Evolutionary conservation across 1,140 invertebrate genomes (phyloP), one percentile per base, ranked within the genome.

Genomic region (Charaxes varanes): DNA sequence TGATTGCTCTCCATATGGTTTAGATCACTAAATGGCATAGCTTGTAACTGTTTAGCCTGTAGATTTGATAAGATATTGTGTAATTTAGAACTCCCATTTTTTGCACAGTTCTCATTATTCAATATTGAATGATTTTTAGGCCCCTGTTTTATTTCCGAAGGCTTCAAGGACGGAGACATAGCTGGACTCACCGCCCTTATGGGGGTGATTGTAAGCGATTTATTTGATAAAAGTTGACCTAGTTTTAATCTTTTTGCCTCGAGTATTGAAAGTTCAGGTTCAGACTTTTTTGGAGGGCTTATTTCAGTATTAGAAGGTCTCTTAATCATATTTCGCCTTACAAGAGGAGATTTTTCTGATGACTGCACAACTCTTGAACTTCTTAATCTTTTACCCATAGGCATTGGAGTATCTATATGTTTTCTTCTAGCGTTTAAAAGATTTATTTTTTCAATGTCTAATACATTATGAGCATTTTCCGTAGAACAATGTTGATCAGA

Each of bases 21-120:
- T 16, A 70, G 43, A 37, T 70, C 67, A 59, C 56, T 78, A n/a
- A 69, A 61, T 10, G 62, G 45, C 32, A 76, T 41, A 10, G 54
- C 49, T 52, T 82, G 74, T 13, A 69, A 59, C 41, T 82, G 69
- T 58, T 80, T 78, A 11, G 68, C 59, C 59, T 82, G 77, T 38
- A 84, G 66, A 56, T 73, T 78, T 14, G 73, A 72, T 18, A 85
- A 48, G 47, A 85, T 84, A 53, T 78, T 81, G 31, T 84, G 80
- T 31, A 85, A 43, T 40, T 84, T 83, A 5, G 80, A 83, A 43
- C 79, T 78, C 12, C 79, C 81, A 71, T 84, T 85, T 46, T 85
- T 84, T 11, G 79, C 70, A 53, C 74, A 78, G 34, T 78, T 83
- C 41, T 83, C 79, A 46, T 79, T 83, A 50, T 79, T 80, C 14